phyloP scores from a whole-genome alignment of 2,797 vertebrate genomes.

The Remorina albescens region DNA sequence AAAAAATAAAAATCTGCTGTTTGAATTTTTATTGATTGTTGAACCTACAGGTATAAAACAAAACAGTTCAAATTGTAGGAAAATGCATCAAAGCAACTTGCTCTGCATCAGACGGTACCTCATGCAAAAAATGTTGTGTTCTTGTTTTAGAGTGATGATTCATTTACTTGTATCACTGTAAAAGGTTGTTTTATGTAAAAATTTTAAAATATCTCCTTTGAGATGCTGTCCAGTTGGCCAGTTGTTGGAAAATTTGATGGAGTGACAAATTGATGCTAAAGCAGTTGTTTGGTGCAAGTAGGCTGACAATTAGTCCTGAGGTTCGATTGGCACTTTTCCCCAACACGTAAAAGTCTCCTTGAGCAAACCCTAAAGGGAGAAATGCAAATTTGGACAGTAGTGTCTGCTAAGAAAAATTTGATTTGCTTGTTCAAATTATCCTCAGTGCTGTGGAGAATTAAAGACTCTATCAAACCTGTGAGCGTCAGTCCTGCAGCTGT shows the following conservation, averaged over 20 bases:
- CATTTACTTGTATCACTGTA: background rate
- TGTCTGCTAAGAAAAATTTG: background rate
- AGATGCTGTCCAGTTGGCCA: background rate
- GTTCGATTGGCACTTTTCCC: background rate
- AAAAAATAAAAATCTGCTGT: background rate
- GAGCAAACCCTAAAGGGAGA: background rate
- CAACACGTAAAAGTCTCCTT: background rate
- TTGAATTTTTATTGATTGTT: background rate
- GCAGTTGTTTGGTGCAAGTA: background rate
- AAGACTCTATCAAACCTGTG: background rate
- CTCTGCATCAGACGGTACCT: background rate
- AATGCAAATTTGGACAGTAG: background rate
- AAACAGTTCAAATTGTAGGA: background rate
- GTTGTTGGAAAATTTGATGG: background rate
- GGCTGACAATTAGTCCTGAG: background rate
- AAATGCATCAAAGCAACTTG: background rate
- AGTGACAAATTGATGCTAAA: background rate
- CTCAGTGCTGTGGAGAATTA: background rate
- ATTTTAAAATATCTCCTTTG: background rate
- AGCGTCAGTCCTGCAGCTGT: conserved; percentile 1
- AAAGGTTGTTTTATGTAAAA: background rate
- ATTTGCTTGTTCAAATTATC: background rate
- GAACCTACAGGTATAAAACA: background rate
- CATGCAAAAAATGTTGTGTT: background rate
- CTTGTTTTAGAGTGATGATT: background rate